These are phyloP conservation scores for Scelioninae gen. 1 DNA, from an alignment of 2,888 invertebrate species.

Conservation along the genomic window DNA sequence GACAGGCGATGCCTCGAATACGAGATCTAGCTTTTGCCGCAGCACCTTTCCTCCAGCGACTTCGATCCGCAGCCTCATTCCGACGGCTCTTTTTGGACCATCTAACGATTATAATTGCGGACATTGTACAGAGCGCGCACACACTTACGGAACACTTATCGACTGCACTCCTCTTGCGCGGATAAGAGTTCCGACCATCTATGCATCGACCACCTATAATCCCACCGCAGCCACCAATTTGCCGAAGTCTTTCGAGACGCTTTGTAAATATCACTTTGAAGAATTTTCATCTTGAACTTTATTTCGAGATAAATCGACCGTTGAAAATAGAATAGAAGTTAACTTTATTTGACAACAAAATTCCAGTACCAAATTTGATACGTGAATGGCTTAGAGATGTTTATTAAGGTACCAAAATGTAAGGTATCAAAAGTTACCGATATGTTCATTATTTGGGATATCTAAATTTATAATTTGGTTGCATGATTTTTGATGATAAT, in stretches of 20 bases:
- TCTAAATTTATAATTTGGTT: neutral
- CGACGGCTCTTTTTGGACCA: conserved; percentile 58
- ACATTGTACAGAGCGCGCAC: conserved; percentile 69
- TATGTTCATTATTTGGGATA: neutral
- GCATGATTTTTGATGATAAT: neutral
- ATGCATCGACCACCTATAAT: conserved; percentile 58
- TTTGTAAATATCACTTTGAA: conserved; percentile 52
- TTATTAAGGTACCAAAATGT: neutral
- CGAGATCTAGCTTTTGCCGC: conserved; percentile 63
- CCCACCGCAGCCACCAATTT: conserved; percentile 44
- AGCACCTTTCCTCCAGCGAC: conserved; percentile 58
- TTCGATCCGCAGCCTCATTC: conserved; percentile 67
- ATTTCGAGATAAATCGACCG: conserved; percentile 17
- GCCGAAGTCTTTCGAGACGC: conserved; percentile 41
- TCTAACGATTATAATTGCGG: conserved; percentile 71
- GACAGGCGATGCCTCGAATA: conserved; percentile 53
- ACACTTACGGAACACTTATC: conserved; percentile 64
- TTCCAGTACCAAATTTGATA: neutral
- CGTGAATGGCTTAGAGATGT: neutral
- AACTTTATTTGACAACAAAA: neutral
- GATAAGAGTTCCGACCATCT: conserved; percentile 38
- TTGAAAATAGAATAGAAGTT: neutral
- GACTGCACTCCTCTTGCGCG: conserved; percentile 56
- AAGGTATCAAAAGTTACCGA: too few relatives aligned
- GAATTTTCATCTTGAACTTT: conserved; percentile 45